A percentile compares a stretch with the other conserved stretches of the same genome.
phyloP scores from a whole-genome alignment of 2,113 vertebrate species.

The Megaptera novaeangliae region DNA sequence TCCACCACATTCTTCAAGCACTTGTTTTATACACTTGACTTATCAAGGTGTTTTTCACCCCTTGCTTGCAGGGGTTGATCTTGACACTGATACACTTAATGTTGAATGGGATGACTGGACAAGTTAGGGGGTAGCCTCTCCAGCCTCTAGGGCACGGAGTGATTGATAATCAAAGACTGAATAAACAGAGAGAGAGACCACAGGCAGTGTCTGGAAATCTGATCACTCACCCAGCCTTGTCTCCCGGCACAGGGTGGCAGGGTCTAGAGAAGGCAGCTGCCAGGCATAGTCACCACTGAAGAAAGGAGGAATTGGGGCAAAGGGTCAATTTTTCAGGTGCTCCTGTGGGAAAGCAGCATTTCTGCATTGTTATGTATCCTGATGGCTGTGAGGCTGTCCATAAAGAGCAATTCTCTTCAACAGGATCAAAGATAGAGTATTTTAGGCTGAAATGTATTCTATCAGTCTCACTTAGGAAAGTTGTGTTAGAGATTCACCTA shows the following conservation, averaged over 20 bases:
- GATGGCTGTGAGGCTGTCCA: not conserved
- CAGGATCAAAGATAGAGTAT: not conserved
- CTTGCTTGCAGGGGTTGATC: not conserved
- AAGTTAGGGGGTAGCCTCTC: not conserved
- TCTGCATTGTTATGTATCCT: not conserved
- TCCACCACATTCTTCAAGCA: not conserved
- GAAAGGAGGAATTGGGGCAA: not conserved
- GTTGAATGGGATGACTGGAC: not conserved
- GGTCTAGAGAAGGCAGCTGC: not conserved
- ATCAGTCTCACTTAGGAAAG: not conserved
- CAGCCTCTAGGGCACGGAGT: not conserved
- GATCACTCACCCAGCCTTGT: not conserved
- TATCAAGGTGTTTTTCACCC: not conserved
- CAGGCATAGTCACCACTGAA: not conserved
- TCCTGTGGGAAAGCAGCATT: not conserved
- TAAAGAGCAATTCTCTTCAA: not conserved
- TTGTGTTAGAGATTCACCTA: not conserved
- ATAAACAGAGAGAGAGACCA: not conserved
- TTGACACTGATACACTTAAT: not conserved
- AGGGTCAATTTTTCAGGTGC: not conserved
- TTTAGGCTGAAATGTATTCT: not conserved
- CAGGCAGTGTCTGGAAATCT: not conserved
- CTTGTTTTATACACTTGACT: not conserved
- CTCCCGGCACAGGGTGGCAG: not conserved
- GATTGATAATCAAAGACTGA: not conserved